Evolutionary conservation across 2,888 invertebrate genomes (phyloP).

Genomic region (Chalcis sispes): DNA sequence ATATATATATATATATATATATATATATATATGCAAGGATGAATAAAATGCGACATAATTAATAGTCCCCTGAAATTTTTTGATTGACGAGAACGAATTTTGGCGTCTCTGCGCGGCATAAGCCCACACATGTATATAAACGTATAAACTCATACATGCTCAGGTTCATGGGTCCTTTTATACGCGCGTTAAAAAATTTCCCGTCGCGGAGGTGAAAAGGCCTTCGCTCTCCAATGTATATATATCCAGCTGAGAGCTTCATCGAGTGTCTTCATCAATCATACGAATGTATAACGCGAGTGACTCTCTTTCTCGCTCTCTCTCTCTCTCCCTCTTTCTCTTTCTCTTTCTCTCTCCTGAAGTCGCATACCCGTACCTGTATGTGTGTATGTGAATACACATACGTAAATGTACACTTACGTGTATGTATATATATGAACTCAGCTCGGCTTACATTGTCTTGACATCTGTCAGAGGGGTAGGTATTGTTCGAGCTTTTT

Average conservation of each 20-base stretch:
- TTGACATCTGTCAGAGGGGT: constrained; percentile 62
- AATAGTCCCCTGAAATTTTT: constrained; percentile 42
- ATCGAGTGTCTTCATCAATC: constrained; percentile 74
- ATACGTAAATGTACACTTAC: constrained; percentile 13
- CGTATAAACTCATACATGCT: not conserved
- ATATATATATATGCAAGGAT: too few relatives aligned
- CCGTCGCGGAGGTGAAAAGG: constrained; percentile 32
- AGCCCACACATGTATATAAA: constrained; percentile 50
- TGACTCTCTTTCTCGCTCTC: constrained; percentile 13
- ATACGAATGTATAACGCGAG: constrained; percentile 64
- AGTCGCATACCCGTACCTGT: not conserved
- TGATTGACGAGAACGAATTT: constrained; percentile 52
- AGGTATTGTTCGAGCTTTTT: constrained; percentile 35
- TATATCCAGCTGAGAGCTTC: constrained; percentile 74
- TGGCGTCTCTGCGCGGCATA: constrained; percentile 34
- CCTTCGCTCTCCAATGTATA: constrained; percentile 59
- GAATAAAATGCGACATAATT: constrained; percentile 34
- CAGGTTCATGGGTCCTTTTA: constrained; percentile 21
- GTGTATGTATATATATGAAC: constrained; percentile 45
- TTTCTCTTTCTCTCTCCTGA: not conserved
- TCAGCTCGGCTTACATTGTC: constrained; percentile 67
- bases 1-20: too few relatives aligned
- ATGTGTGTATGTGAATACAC: not conserved
- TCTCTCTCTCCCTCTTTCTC: not conserved
- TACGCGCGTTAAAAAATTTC: constrained; percentile 54